Evolutionary conservation across 2,113 vertebrate species (phyloP), one percentile per base, ranked within the genome.

Genomic region (Sinosuthora webbiana): DNA sequence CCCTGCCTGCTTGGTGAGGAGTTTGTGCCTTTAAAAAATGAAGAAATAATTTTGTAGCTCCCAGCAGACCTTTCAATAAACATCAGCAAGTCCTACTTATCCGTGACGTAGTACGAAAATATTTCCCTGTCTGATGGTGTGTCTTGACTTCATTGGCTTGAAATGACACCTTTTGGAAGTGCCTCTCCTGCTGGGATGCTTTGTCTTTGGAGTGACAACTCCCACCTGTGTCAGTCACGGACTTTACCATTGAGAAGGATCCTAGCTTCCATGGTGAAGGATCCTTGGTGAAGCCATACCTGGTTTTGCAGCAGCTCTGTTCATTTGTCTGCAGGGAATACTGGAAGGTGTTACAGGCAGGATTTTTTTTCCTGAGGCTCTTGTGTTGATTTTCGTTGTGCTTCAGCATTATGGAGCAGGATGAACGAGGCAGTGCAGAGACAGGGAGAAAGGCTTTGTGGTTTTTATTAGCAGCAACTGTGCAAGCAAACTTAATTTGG

Each of bases 401-500:
- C 89, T 79, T 59, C 56, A 39, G 60, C 39, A 2, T 53, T 64
- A 4, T 0, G 6, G 70, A 67, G 65, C 0, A 0, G 33, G 63
- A 33, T 84, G 87, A 78, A 85, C 47, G 90, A 86, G 71, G 63
- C 4, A 5, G 24, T 47, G 65, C 1, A 2, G 90, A 75, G 75
- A 90, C 52, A 3, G 33, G 64, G 92, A 92, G 95, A 59, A 90
- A 96, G 83, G 59, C 50, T 63, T 94, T 84, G 87, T 85, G 79
- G n/a, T 87, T 85, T 96, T 94, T 96, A 97, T 92, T 96, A 96
- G 93, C 79, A 95, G 27, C 93, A 93, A 95, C 94, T 95, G 85
- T 96, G 94, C 90, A 83, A 90, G 94, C 63, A 79, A 95, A 67
- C 88, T 89, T 96, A 79, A 94, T 93, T 95, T 96, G 94, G 94